phyloP scores from a whole-genome alignment of 2,888 invertebrate species.

The Stomorhina lunata region DNA sequence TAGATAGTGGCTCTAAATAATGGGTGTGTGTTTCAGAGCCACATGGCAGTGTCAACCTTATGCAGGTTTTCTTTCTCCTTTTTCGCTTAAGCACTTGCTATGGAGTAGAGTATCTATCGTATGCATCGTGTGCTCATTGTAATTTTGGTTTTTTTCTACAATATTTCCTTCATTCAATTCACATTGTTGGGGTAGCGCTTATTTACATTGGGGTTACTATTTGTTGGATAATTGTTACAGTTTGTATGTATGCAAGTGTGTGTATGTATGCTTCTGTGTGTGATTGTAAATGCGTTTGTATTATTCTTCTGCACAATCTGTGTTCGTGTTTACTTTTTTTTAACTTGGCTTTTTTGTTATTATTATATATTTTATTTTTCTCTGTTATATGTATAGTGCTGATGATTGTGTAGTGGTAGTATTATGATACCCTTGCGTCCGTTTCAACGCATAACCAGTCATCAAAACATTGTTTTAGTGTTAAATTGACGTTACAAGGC shows the following conservation, averaged over 20 bases:
- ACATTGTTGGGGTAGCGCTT: conserved; percentile 69
- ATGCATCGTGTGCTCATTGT: conserved; percentile 63
- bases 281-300: conserved; percentile 46
- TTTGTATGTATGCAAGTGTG: conserved; percentile 50
- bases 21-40: conserved; percentile 52
- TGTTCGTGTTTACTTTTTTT: conserved; percentile 66
- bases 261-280: conserved; percentile 54
- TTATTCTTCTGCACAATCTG: conserved; percentile 66
- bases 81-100: neutral
- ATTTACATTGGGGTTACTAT: conserved; percentile 72
- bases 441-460: conserved; percentile 65
- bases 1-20: conserved; percentile 30
- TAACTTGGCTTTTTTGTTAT: conserved; percentile 63
- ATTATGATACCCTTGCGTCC: conserved; percentile 68
- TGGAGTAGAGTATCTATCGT: neutral
- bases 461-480: conserved; percentile 72
- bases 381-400: conserved; percentile 47
- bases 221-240: conserved; percentile 63
- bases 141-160: conserved; percentile 32
- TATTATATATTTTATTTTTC: conserved; percentile 31
- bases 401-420: conserved; percentile 57
- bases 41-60: conserved; percentile 72
- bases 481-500: conserved; percentile 77
- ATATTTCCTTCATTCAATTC: conserved; percentile 51
- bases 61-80: conserved; percentile 71